Conservation (phyloP, 64 coral and sea anemone genomes). For the Actinia tenebrosa region DNA sequence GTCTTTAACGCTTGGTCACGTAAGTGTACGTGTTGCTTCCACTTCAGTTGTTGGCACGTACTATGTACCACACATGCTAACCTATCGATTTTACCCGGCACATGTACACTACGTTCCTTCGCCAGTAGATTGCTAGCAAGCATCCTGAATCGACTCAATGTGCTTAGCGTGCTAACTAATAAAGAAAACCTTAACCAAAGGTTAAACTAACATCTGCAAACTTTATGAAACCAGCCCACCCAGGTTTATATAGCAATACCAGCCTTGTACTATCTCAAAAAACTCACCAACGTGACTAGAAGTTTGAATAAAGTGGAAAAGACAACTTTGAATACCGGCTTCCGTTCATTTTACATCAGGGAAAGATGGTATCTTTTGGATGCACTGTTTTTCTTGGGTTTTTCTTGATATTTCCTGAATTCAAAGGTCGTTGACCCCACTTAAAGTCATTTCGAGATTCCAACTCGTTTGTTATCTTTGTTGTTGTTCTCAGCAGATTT, state of each 20-base stretch:
- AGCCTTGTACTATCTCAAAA: not conserved
- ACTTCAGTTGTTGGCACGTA: not conserved
- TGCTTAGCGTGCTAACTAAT: not conserved
- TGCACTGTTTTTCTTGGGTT: not conserved
- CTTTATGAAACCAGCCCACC: not conserved
- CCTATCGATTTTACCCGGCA: not conserved
- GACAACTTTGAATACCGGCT: not conserved
- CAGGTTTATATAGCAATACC: not conserved
- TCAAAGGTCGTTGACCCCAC: not conserved
- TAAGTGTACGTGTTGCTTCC: not conserved
- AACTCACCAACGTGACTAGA: not conserved
- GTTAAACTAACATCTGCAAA: not conserved
- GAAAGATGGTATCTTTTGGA: not conserved
- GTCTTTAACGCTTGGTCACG: not conserved
- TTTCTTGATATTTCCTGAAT: slow-evolving; percentile 1
- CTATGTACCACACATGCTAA: no score
- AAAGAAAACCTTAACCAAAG: not conserved
- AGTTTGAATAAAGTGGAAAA: no score
- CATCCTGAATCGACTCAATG: no score
- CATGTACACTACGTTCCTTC: no score
- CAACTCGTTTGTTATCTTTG: slow-evolving; percentile 1
- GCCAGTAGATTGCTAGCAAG: not conserved
- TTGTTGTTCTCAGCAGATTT: not conserved
- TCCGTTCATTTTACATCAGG: not conserved
- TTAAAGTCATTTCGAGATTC: not conserved